These are phyloP conservation scores for Drosophila siamana DNA, from an alignment of 2,888 invertebrate genomes.

Conservation along the genomic window DNA sequence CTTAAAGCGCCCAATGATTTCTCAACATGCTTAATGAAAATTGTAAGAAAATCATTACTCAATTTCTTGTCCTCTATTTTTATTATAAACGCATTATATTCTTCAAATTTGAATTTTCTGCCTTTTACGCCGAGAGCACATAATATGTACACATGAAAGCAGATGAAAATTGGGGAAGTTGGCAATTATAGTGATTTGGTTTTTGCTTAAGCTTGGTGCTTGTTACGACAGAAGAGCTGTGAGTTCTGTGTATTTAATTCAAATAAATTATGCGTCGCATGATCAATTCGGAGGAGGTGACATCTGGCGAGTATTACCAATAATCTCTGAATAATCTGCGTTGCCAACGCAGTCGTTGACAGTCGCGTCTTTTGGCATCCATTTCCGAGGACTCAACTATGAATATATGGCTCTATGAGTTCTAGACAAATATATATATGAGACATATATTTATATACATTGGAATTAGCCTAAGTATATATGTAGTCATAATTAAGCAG, in stretches of 20 bases:
- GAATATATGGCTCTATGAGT: slow-evolving; percentile 1
- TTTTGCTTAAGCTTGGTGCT: no score
- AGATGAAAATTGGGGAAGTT: no score
- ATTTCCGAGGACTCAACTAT: slow-evolving; percentile 24
- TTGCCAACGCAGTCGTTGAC: slow-evolving; percentile 58
- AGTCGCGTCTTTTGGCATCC: slow-evolving; percentile 59
- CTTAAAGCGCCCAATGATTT: no score
- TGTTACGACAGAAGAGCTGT: slow-evolving; percentile 21
- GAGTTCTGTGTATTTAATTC: slow-evolving; percentile 67
- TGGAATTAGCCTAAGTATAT: slow-evolving; percentile 15
- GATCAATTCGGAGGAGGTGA: slow-evolving; percentile 59
- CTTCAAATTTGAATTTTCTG: no score
- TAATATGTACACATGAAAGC: no score
- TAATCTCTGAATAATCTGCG: slow-evolving; percentile 68
- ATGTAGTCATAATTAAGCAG: slow-evolving; percentile 53
- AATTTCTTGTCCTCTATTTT: no score
- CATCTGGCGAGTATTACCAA: slow-evolving; percentile 74
- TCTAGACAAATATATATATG: slow-evolving; percentile 7
- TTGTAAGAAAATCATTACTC: no score
- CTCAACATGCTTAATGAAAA: no score
- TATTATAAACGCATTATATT: no score
- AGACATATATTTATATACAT: background rate
- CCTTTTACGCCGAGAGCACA: no score
- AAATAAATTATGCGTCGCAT: slow-evolving; percentile 70
- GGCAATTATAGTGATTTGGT: no score